A percentile compares a stretch with the other conserved stretches of the same genome.
Evolutionary conservation across 2,888 invertebrate species (phyloP).

Genomic region (Leptinotarsa peninsularis): DNA sequence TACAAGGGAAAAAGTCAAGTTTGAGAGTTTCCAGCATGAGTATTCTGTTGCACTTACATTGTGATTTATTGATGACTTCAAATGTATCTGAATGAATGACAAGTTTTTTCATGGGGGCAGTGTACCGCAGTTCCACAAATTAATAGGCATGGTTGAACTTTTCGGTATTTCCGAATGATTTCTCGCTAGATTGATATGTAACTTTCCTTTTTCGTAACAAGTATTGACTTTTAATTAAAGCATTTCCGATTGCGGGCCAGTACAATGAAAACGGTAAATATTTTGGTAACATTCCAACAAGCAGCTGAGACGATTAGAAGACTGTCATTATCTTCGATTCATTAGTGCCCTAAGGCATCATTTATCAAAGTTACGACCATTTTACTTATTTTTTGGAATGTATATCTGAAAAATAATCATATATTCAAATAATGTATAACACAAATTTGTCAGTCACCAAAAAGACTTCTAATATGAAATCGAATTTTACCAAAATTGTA

Average conservation of each 20-base stretch:
- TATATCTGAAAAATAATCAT: not conserved
- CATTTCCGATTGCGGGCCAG: conserved; percentile 4
- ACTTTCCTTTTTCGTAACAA: not conserved
- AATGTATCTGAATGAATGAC: too few relatives aligned
- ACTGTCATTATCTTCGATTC: not conserved
- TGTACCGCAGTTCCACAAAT: too few relatives aligned
- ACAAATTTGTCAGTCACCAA: not conserved
- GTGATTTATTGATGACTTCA: too few relatives aligned
- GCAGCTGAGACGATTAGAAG: not conserved
- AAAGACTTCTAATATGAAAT: too few relatives aligned
- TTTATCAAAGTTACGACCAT: not conserved
- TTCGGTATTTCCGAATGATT: not conserved
- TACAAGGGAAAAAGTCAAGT: too few relatives aligned
- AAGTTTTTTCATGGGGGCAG: too few relatives aligned
- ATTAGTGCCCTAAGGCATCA: not conserved
- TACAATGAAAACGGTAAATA: not conserved
- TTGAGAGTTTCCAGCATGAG: too few relatives aligned
- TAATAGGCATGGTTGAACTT: not conserved
- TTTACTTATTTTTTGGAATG: not conserved
- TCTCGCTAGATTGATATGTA: not conserved
- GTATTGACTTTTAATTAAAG: not conserved
- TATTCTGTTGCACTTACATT: too few relatives aligned
- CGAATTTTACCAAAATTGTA: too few relatives aligned
- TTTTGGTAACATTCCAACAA: not conserved
- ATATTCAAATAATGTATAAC: not conserved